Evolutionary conservation across 2,797 vertebrate genomes (phyloP).

Genomic region (Enteromius thamalakanensis): DNA sequence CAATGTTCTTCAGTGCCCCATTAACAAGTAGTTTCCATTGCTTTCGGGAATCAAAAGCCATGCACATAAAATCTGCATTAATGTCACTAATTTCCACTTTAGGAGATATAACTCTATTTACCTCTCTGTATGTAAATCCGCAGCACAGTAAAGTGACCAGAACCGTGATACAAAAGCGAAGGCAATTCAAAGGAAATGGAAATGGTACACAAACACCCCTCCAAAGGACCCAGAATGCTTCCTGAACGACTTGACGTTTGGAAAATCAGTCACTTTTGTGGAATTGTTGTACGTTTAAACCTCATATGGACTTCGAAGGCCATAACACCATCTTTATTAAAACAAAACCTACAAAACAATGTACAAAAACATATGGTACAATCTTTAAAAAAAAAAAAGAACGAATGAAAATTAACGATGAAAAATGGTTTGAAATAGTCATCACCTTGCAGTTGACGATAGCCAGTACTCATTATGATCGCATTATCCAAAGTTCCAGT

Average conservation of each 20-base stretch:
- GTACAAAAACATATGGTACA: slow-evolving; percentile 22
- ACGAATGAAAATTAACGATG: not conserved
- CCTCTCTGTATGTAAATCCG: slow-evolving; percentile 9
- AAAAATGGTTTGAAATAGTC: slow-evolving; percentile 29
- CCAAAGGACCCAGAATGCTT: not conserved
- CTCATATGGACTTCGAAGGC: not conserved
- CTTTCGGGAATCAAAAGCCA: slow-evolving; percentile 68
- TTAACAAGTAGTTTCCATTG: slow-evolving; percentile 49
- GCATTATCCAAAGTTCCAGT: slow-evolving; percentile 61
- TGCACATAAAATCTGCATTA: slow-evolving; percentile 70
- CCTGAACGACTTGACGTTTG: not conserved
- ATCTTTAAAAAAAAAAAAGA: not conserved
- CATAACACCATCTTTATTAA: slow-evolving; percentile 32
- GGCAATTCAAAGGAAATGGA: slow-evolving; percentile 4
- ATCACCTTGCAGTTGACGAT: slow-evolving; percentile 70
- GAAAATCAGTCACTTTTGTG: not conserved
- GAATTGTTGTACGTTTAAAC: not conserved
- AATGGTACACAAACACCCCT: not conserved
- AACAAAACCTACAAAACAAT: slow-evolving; percentile 8
- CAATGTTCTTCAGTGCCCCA: slow-evolving; percentile 55
- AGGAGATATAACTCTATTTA: slow-evolving; percentile 7
- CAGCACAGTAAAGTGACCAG: slow-evolving; percentile 13
- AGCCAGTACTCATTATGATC: slow-evolving; percentile 74
- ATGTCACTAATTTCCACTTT: slow-evolving; percentile 27
- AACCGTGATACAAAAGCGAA: slow-evolving; percentile 8